Evolutionary conservation across 2,113 vertebrate genomes (phyloP), one percentile per base, ranked within the genome.

Genomic region (Cochlearius cochlearius): DNA sequence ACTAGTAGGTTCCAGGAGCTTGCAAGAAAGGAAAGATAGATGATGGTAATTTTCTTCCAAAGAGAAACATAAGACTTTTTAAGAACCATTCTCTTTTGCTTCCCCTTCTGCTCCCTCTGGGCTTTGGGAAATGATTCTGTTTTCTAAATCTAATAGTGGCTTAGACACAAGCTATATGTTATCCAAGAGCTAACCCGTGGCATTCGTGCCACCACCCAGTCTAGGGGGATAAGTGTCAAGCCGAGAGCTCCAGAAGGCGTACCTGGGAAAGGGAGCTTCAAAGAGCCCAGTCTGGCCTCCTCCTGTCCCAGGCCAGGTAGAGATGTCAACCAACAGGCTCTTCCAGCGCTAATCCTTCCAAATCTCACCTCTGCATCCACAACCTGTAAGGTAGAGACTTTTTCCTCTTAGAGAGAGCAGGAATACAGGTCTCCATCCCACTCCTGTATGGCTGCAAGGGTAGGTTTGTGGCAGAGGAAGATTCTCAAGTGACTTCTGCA

Each of bases 21-120:
- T 95, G 91, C 84, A 88, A 97, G 96, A 73, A 96, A 96, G 95
- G 92, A 94, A 97, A 94, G 94, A 97, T 87, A 95, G 94, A 96
- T 97, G 97, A 96, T 41, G 86, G 91, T 95, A 96, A 97, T 97
- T 96, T 97, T 95, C 93, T 95, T 94, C 88, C 90, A 92, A 95
- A 97, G 91, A 95, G 95, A 94, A 96, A 96, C 90, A 87, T 90
- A 94, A 96, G 93, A 93, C 90, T 97, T 97, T 92, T 96, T 55
- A 95, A 97, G 95, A 96, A 87, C 86, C 94, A 94, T 96, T 97
- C 75, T 83, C 73, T 83, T 77, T 85, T 85, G 55, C 91, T 89
- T 97, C 84, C 94, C 94, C 92, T 95, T 92, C 91, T 97, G 96
- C 91, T 96, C 95, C 94, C 92, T 94, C 94, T 92, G 94, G 95